phyloP scores from a whole-genome alignment of 1,140 invertebrate genomes.

The Phenacoccus solenopsis region DNA sequence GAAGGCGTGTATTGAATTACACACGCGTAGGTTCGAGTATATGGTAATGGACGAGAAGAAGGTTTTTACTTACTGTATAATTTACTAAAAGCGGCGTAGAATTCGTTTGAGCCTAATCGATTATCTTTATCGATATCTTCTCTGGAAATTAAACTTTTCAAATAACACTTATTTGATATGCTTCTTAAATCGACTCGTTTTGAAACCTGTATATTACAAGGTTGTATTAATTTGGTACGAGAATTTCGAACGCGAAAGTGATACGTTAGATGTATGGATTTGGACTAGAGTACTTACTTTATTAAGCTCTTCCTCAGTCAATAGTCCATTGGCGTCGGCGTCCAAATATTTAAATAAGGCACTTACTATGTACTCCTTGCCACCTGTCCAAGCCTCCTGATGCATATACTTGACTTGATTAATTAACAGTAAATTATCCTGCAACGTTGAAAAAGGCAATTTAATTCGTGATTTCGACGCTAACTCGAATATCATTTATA shows the following conservation, averaged over 20 bases:
- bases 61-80: constrained; percentile 54
- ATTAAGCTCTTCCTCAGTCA: constrained; percentile 52
- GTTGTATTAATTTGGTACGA: not conserved
- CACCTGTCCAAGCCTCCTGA: constrained; percentile 40
- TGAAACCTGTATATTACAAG: constrained; percentile 39
- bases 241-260: too few species aligned
- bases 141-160: constrained; percentile 54
- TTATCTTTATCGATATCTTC: constrained; percentile 55
- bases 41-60: too few species aligned
- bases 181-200: constrained; percentile 48
- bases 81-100: constrained; percentile 64
- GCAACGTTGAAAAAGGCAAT: constrained; percentile 23
- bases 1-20: too few species aligned
- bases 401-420: constrained; percentile 55
- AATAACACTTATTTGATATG: constrained; percentile 49
- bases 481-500: too few species aligned
- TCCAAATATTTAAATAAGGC: constrained; percentile 71
- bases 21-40: too few species aligned
- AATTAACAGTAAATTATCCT: constrained; percentile 60
- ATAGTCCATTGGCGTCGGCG: constrained; percentile 52
- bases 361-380: constrained; percentile 58
- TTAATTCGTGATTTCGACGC: too few species aligned
- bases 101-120: constrained; percentile 55
- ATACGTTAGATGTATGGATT: too few species aligned
- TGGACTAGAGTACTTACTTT: constrained; percentile 42